phyloP scores from a whole-genome alignment of 2,888 invertebrate species.

The Oscheius sp. region DNA sequence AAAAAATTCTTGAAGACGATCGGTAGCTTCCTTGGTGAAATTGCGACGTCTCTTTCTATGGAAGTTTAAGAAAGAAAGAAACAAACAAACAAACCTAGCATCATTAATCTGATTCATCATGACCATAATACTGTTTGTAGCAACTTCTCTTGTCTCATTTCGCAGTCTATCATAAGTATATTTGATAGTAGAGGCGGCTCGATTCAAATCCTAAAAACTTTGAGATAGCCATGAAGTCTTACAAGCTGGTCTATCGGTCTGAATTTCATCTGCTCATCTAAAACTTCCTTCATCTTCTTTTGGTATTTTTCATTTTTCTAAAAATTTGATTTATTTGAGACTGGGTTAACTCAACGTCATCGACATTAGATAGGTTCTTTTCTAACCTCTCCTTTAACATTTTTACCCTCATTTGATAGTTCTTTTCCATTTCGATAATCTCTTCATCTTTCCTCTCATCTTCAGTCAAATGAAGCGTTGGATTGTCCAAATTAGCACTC shows the following conservation, averaged over 20 bases:
- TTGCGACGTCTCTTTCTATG: slow-evolving; percentile 49
- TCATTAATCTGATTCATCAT: slow-evolving; percentile 43
- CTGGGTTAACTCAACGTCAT: slow-evolving; percentile 30
- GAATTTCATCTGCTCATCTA: slow-evolving; percentile 34
- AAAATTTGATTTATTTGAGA: slow-evolving; percentile 1
- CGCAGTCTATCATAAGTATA: slow-evolving; percentile 28
- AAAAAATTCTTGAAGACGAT: slow-evolving; percentile 51
- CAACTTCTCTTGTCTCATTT: slow-evolving; percentile 17
- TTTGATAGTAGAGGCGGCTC: slow-evolving; percentile 30
- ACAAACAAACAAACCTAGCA: slow-evolving; percentile 3
- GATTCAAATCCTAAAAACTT: slow-evolving; percentile 35
- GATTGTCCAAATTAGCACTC: slow-evolving; percentile 7
- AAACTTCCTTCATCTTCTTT: slow-evolving; percentile 25
- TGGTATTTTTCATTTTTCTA: slow-evolving; percentile 35
- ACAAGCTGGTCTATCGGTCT: slow-evolving; percentile 47
- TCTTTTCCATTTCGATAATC: slow-evolving; percentile 34
- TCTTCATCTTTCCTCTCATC: slow-evolving; percentile 44
- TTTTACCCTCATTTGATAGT: slow-evolving; percentile 34
- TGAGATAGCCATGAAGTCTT: slow-evolving; percentile 2
- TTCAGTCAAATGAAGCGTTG: slow-evolving; percentile 2
- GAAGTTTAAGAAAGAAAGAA: not conserved
- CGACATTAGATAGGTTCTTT: slow-evolving; percentile 24
- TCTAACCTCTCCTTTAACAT: slow-evolving; percentile 32
- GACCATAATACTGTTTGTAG: slow-evolving; percentile 34
- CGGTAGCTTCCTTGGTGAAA: slow-evolving; percentile 52